Evolutionary conservation across 2,113 vertebrate species (phyloP).

Genomic region (Peromyscus californicus): DNA sequence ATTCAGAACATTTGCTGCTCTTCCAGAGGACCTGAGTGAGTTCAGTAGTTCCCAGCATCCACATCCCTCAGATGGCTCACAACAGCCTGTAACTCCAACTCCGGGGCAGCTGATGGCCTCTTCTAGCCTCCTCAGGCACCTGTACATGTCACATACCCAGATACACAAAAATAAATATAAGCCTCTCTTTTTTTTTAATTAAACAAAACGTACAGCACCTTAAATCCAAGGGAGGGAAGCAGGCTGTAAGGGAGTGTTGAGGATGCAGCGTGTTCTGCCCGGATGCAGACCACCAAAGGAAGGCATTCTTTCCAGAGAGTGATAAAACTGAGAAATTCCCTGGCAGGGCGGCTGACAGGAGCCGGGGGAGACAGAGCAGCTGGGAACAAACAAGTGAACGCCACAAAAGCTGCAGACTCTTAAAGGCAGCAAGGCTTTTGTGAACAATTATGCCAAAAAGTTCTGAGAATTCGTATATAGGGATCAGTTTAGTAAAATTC

Average conservation of each 20-base stretch:
- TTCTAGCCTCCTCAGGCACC: neutral
- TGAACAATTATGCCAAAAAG: neutral
- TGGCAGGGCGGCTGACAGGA: neutral
- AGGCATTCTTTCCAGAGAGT: slow-evolving; percentile 7
- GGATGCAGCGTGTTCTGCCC: neutral
- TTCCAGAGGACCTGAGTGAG: neutral
- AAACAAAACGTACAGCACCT: neutral
- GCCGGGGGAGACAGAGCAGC: neutral
- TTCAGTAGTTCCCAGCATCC: neutral
- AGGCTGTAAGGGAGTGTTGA: neutral
- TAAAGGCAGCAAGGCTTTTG: neutral
- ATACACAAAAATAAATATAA: neutral
- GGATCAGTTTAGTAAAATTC: slow-evolving; percentile 10
- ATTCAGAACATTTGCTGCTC: neutral
- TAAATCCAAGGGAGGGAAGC: slow-evolving; percentile 47
- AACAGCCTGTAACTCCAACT: neutral
- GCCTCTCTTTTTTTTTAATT: neutral
- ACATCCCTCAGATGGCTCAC: neutral
- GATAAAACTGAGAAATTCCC: neutral
- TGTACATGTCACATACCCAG: neutral
- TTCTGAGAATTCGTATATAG: slow-evolving; percentile 39
- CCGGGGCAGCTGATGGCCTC: neutral
- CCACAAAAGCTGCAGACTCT: neutral
- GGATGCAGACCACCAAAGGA: slow-evolving; percentile 16
- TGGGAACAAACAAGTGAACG: neutral